Evolutionary conservation across 2,888 invertebrate species (phyloP), one percentile per base, ranked within the genome.

Genomic region (Ariolimax columbianus): DNA sequence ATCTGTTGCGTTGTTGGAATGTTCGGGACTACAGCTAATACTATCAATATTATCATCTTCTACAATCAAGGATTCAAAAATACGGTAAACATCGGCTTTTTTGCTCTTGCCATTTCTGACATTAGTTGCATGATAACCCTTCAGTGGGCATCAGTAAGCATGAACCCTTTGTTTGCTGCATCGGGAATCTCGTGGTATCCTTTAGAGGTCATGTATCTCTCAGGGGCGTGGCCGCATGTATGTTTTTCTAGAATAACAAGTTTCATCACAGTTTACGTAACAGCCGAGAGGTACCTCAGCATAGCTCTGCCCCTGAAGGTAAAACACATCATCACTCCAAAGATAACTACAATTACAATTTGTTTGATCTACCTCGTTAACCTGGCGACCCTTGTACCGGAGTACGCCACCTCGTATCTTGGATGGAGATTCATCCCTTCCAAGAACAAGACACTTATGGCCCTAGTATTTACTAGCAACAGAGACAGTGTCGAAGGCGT

Each of bases 211-310:
- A 75, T 75, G 75, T 51, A 51, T 33, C n/a, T 75, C 2, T 33
- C 75, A 75, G 75, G 33, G 36, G 75, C 33, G 33, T 75, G 75
- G 75, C 75, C 75, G 33, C 75, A 75, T 19, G 36, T 17, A 33
- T 75, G 75, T n/a, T 75, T 51, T 51, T 33, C 51, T 11, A 30
- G 80, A 66, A 51, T 81, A 19, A 81, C 80, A 38, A 40, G 80
- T 19, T 81, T 63, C 30, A 81, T 81, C 30, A 81, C 80, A 36
- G 70, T 47, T 33, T 81, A 70, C 47, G 36, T 81, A n/a, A 81
- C 80, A 40, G 43, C 66, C 2, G 80, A 81, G 36, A 63, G 80
- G 9, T 81, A 70, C 23, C 68, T 81, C 47, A 40, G 68, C 36
- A 70, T 82, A 14, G 55, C 73, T 1, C 14, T 72, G 17, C 82